phyloP scores from a whole-genome alignment of 2,113 vertebrate genomes.

The Microtus pennsylvanicus region DNA sequence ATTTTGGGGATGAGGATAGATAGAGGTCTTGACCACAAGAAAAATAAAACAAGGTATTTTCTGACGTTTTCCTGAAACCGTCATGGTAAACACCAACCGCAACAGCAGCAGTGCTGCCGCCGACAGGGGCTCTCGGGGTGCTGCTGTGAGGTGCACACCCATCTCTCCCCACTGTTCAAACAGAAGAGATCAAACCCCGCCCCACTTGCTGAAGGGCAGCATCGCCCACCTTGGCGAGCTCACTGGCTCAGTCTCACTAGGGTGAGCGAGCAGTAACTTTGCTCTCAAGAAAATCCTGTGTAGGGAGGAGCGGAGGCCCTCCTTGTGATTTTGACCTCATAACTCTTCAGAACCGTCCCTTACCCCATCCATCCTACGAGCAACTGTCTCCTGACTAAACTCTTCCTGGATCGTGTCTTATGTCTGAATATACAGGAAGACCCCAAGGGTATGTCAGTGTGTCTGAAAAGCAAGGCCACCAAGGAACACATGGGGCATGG shows the following conservation, averaged over 20 bases:
- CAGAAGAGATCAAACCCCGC: background rate
- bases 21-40: background rate
- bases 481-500: background rate
- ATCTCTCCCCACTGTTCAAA: background rate
- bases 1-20: background rate
- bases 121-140: accelerated
- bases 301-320: background rate
- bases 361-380: no score
- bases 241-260: background rate
- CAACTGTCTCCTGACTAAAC: background rate
- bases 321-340: background rate
- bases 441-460: background rate
- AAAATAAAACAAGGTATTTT: background rate
- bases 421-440: background rate
- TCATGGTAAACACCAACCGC: background rate
- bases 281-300: background rate
- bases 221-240: background rate
- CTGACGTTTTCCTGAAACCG: background rate
- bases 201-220: background rate
- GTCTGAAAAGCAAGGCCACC: background rate
- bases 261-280: background rate
- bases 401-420: background rate
- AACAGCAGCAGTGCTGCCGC: accelerated
- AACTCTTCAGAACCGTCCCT: background rate
- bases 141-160: accelerated